Conservation (phyloP, 1,140 invertebrate species). For the Drosophila subpulchrella region DNA sequence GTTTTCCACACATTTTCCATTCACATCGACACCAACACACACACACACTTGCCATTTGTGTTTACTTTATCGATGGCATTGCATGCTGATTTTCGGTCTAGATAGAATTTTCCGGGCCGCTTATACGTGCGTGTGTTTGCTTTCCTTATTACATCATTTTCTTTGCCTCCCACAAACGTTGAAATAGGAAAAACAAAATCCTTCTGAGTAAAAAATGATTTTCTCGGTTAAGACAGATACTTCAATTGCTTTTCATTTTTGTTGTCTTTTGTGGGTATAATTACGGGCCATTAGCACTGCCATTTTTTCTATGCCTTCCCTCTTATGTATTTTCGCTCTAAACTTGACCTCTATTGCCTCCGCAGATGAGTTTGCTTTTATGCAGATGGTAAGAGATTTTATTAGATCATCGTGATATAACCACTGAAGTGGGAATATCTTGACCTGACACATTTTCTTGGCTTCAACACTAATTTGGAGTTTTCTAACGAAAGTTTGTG, state of each 20-base stretch:
- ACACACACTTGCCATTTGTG: slow-evolving; percentile 41
- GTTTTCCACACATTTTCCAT: slow-evolving; percentile 51
- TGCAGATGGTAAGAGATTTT: slow-evolving; percentile 17
- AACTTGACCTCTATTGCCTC: slow-evolving; percentile 61
- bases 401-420: slow-evolving; percentile 54
- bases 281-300: slow-evolving; percentile 65
- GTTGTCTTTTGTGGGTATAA: slow-evolving; percentile 31
- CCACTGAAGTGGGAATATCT: slow-evolving; percentile 6
- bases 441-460: slow-evolving; percentile 49
- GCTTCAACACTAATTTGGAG: slow-evolving; percentile 3
- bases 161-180: slow-evolving; percentile 5
- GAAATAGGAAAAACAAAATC: slow-evolving; percentile 12
- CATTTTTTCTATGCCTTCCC: slow-evolving; percentile 13
- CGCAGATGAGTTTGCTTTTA: slow-evolving; percentile 21
- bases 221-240: not conserved
- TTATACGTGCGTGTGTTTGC: slow-evolving; percentile 21
- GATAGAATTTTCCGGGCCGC: slow-evolving; percentile 36
- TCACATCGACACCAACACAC: slow-evolving; percentile 24
- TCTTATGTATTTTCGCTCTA: slow-evolving; percentile 36
- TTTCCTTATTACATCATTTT: slow-evolving; percentile 75
- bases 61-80: slow-evolving; percentile 66
- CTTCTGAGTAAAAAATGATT: slow-evolving; percentile 6
- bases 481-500: slow-evolving; percentile 33
- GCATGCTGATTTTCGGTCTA: slow-evolving; percentile 56
- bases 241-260: slow-evolving; percentile 42